Evolutionary conservation across 2,113 vertebrate genomes (phyloP).

Genomic region (Talpa occidentalis): DNA sequence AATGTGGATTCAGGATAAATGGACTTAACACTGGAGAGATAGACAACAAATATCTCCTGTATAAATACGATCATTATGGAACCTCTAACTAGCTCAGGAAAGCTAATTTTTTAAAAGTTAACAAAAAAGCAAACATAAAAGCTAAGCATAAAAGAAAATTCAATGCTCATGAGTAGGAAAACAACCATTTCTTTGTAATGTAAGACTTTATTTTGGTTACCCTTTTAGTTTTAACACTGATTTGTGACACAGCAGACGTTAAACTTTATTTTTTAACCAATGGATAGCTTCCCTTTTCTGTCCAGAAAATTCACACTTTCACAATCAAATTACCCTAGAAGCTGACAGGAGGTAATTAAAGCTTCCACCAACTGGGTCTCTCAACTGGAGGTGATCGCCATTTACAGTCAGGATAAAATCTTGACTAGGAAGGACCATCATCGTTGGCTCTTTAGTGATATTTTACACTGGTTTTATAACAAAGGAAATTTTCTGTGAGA

Average conservation of each 20-base stretch:
- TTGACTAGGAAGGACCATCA: background rate
- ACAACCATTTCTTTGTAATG: background rate
- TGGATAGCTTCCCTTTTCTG: background rate
- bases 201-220: conserved; percentile 79
- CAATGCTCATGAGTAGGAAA: background rate
- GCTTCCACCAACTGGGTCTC: background rate
- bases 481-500: conserved; percentile 3
- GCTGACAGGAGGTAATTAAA: background rate
- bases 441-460: background rate
- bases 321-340: conserved; percentile 5
- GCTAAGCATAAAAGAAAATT: background rate
- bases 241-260: conserved; percentile 51
- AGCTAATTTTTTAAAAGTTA: conserved; percentile 5
- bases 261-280: background rate
- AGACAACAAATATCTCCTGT: background rate
- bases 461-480: conserved; percentile 19
- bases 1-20: background rate
- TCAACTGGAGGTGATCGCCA: background rate
- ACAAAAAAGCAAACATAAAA: background rate
- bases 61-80: background rate
- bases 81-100: background rate
- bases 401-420: background rate
- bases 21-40: background rate
- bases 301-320: conserved; percentile 13
- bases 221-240: conserved; percentile 69